Conservation (phyloP, 2,113 vertebrate genomes). For the Sprattus sprattus region DNA sequence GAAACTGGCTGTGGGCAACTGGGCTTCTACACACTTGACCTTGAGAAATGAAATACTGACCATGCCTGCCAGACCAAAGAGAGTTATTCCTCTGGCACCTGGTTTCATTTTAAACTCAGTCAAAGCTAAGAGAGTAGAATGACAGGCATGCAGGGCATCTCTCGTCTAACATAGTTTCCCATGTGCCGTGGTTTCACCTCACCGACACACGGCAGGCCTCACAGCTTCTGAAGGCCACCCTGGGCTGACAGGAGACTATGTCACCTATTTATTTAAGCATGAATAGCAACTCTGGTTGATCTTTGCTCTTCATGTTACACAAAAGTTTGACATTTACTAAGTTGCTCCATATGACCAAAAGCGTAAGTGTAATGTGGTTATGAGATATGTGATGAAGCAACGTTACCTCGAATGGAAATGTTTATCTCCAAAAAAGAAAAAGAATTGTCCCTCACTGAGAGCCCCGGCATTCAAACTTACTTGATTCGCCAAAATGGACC, state of each 20-base stretch:
- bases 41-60: constrained; percentile 6
- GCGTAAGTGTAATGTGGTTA: constrained; percentile 4
- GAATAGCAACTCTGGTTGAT: not conserved
- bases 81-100: not conserved
- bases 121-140: constrained; percentile 5
- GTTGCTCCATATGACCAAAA: constrained; percentile 11
- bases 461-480: not conserved
- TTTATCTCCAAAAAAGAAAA: not conserved
- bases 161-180: not conserved
- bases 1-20: not conserved
- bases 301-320: not conserved
- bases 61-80: not conserved
- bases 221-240: not conserved
- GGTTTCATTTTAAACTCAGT: not conserved
- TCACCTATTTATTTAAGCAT: not conserved
- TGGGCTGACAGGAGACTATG: constrained; percentile 6
- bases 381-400: not conserved
- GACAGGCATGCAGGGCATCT: constrained; percentile 13
- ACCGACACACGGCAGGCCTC: not conserved
- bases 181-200: not conserved
- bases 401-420: constrained; percentile 7
- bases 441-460: not conserved
- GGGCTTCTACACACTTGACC: not conserved
- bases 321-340: constrained; percentile 14
- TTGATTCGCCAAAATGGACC: not conserved